These are phyloP conservation scores for Bufotes viridis DNA, from an alignment of 2,797 vertebrate species.

Conservation along the genomic window DNA sequence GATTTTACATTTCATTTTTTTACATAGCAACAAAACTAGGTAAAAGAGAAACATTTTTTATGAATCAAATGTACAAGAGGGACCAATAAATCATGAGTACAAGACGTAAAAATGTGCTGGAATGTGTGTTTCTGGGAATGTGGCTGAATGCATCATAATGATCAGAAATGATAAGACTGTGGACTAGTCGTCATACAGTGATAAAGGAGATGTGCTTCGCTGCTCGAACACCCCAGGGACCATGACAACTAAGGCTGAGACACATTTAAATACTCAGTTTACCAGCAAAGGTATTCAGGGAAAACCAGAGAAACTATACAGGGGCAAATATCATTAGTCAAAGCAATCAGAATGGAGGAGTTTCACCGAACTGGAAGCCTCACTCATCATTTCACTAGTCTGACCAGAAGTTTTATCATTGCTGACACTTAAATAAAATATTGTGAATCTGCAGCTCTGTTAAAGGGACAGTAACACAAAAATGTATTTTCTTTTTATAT, in stretches of 20 bases:
- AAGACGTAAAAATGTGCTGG: background rate
- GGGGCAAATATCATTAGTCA: background rate
- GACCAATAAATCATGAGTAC: background rate
- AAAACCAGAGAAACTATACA: slow-evolving; percentile 25
- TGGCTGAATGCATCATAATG: background rate
- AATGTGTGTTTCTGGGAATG: slow-evolving; percentile 17
- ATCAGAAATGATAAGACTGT: slow-evolving; percentile 3
- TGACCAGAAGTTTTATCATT: too few relatives aligned
- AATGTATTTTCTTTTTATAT: background rate
- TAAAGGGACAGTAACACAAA: too few relatives aligned
- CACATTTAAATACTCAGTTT: slow-evolving; percentile 33
- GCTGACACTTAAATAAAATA: too few relatives aligned
- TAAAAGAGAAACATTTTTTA: background rate
- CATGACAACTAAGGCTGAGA: background rate
- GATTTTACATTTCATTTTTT: background rate
- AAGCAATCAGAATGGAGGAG: background rate
- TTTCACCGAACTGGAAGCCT: background rate
- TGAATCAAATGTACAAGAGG: background rate
- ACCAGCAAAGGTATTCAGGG: slow-evolving; percentile 47
- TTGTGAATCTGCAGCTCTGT: too few relatives aligned
- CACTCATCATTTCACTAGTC: background rate
- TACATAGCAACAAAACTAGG: background rate
- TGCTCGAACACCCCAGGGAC: background rate
- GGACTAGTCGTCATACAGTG: background rate
- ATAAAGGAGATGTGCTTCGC: slow-evolving; percentile 30